These are phyloP conservation scores for Acestrorhynchus altus DNA, from an alignment of 2,797 vertebrate genomes.

Conservation along the genomic window DNA sequence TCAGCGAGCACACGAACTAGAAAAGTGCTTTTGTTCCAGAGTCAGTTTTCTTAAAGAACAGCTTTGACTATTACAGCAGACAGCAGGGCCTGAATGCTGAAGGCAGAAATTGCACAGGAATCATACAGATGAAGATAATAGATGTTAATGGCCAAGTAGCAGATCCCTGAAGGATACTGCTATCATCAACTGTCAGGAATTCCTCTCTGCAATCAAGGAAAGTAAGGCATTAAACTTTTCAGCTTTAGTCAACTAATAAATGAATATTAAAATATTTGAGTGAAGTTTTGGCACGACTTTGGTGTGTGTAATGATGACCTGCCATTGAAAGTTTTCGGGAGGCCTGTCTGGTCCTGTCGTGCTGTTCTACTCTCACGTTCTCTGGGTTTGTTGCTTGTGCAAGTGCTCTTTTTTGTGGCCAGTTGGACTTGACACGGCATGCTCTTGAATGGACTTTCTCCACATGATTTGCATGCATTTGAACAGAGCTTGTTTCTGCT, in stretches of 20 bases:
- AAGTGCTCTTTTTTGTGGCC: constrained; percentile 43
- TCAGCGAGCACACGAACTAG: constrained; percentile 7
- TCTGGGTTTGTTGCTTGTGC: constrained; percentile 42
- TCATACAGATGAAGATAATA: background rate
- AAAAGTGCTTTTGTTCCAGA: constrained; percentile 61
- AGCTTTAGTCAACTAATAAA: background rate
- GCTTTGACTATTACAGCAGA: background rate
- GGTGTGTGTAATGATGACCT: background rate
- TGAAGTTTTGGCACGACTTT: background rate
- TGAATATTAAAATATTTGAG: too few relatives aligned
- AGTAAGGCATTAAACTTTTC: background rate
- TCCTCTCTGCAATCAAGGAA: background rate
- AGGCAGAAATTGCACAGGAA: background rate
- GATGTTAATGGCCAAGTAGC: background rate
- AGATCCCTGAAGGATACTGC: background rate
- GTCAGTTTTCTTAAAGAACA: background rate
- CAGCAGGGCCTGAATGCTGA: background rate
- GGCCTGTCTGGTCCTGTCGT: constrained; percentile 41
- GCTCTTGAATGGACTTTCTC: constrained; percentile 58
- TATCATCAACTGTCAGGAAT: background rate
- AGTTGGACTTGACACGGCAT: constrained; percentile 54
- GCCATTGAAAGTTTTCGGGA: constrained; percentile 41
- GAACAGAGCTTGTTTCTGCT: constrained; percentile 63
- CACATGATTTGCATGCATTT: constrained; percentile 63
- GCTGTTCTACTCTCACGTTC: constrained; percentile 45